Conservation (phyloP, 2,888 invertebrate genomes). For the Parnassius smintheus region DNA sequence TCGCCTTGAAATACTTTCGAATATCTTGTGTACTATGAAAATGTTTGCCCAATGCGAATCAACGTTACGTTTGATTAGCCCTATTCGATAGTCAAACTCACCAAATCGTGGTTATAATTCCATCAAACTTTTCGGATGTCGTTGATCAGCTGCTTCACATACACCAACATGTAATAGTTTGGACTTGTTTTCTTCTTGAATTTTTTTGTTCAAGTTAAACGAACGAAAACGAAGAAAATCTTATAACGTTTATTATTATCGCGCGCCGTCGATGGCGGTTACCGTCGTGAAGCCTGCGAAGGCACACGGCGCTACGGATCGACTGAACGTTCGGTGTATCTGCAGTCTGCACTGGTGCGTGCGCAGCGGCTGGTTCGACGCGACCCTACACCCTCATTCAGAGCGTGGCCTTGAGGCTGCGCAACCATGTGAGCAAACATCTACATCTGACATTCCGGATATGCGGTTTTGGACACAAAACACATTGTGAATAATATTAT, state of each 20-base stretch:
- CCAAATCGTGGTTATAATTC: constrained; percentile 47
- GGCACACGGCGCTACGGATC: constrained; percentile 65
- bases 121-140: constrained; percentile 24
- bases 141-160: constrained; percentile 41
- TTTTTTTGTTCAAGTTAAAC: constrained; percentile 37
- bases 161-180: constrained; percentile 34
- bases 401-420: constrained; percentile 47
- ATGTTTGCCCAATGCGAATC: constrained; percentile 64
- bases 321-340: constrained; percentile 52
- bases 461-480: background rate
- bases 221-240: constrained; percentile 36
- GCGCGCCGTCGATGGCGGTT: constrained; percentile 36
- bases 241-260: constrained; percentile 39
- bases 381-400: constrained; percentile 47
- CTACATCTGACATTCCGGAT: constrained; percentile 25
- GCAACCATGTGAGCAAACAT: constrained; percentile 36
- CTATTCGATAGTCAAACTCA: constrained; percentile 44
- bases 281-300: constrained; percentile 45
- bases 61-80: constrained; percentile 51
- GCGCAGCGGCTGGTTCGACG: constrained; percentile 41
- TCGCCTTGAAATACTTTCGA: constrained; percentile 81
- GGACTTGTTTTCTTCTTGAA: constrained; percentile 39
- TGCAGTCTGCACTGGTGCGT: constrained; percentile 45
- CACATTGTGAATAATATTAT: too few relatives aligned
- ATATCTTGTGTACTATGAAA: constrained; percentile 71